phyloP scores from a whole-genome alignment of 2,113 vertebrate genomes.

The Perognathus longimembris region DNA sequence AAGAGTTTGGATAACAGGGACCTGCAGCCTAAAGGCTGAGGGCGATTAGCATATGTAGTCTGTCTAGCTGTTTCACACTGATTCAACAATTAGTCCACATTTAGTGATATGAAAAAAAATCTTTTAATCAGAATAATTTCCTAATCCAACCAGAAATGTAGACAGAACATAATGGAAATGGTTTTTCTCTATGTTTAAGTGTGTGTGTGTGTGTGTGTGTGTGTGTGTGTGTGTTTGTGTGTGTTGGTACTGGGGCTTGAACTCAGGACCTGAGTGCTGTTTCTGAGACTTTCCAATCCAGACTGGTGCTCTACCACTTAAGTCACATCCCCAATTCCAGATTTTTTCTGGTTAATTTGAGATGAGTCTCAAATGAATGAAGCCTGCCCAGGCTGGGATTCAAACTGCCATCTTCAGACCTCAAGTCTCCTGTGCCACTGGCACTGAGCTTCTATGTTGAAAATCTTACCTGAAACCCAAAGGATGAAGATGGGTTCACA shows the following conservation, averaged over 20 bases:
- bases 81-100: slow-evolving; percentile 1
- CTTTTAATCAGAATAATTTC: neutral
- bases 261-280: too few species aligned
- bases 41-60: neutral
- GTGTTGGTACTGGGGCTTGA: too few species aligned
- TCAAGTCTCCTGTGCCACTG: too few species aligned
- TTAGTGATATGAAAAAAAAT: slow-evolving; percentile 10
- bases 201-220: too few species aligned
- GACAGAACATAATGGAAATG: neutral
- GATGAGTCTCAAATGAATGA: too few species aligned
- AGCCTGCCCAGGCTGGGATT: too few species aligned
- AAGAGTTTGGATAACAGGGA: neutral
- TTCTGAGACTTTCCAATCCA: too few species aligned
- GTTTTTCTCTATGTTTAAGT: neutral
- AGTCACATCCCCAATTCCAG: too few species aligned
- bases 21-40: neutral
- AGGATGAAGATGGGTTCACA: neutral
- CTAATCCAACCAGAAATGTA: neutral
- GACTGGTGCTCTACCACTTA: too few species aligned
- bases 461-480: neutral
- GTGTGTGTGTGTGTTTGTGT: too few species aligned
- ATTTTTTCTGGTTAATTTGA: too few species aligned
- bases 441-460: neutral
- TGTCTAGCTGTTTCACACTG: neutral
- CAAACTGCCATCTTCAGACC: too few species aligned